phyloP scores from a whole-genome alignment of 2,113 vertebrate species.

The Donacobius atricapilla region DNA sequence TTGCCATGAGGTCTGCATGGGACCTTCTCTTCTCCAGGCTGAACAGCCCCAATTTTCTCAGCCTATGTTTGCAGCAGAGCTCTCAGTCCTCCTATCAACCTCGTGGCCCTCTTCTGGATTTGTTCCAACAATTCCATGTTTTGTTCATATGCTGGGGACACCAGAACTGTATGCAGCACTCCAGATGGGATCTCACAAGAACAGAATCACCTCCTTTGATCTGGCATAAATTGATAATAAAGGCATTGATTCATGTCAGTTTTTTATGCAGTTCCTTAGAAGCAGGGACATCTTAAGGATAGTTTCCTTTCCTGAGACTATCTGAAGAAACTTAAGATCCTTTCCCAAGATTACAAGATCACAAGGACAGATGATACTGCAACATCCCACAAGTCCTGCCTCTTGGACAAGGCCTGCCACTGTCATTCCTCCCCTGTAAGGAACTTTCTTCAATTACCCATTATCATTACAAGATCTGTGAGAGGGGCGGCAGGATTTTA shows the following conservation, averaged over 20 bases:
- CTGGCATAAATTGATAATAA: background rate
- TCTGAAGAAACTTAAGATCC: background rate
- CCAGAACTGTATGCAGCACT: background rate
- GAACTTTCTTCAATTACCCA: background rate
- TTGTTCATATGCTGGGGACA: background rate
- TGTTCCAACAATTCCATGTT: background rate
- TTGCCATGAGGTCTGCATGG: background rate
- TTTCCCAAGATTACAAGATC: background rate
- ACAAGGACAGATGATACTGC: background rate
- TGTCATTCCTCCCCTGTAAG: background rate
- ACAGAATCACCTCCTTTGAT: background rate
- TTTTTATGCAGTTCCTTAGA: background rate
- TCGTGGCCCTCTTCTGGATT: background rate
- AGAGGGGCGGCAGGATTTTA: background rate
- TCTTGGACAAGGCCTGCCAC: background rate
- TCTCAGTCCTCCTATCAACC: background rate
- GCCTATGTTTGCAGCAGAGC: accelerated
- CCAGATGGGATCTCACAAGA: background rate
- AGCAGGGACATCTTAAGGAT: background rate
- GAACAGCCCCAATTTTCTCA: background rate
- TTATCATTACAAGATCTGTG: background rate
- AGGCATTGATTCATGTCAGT: background rate
- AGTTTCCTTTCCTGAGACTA: background rate
- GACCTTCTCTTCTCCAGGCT: background rate
- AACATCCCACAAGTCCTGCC: background rate